A percentile compares a stretch with the other conserved stretches of the same genome.
These are phyloP conservation scores for Ganaspis brasiliensis DNA, from an alignment of 2,888 invertebrate species.

Conservation along the genomic window DNA sequence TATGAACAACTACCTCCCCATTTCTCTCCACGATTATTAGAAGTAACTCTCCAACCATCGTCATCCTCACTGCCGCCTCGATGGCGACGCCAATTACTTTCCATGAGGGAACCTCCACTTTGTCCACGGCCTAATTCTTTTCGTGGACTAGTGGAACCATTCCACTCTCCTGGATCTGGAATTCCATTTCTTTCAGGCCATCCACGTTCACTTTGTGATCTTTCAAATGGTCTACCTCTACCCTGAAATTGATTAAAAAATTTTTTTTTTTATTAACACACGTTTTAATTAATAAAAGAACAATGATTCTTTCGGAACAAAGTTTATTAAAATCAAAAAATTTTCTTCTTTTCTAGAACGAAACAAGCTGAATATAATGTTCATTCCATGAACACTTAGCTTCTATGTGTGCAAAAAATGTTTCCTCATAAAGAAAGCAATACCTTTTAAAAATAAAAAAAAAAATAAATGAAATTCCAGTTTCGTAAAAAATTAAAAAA, in stretches of 20 bases:
- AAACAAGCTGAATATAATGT: too few species aligned
- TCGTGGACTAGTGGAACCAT: slow-evolving; percentile 82
- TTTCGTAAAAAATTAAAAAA: too few species aligned
- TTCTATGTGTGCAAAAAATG: too few species aligned
- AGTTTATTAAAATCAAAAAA: too few species aligned
- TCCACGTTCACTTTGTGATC: slow-evolving; percentile 80
- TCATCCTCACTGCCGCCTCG: slow-evolving; percentile 81
- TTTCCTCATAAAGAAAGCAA: too few species aligned
- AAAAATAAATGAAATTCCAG: too few species aligned
- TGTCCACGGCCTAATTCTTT: slow-evolving; percentile 82
- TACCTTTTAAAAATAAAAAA: too few species aligned
- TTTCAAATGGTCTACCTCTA: slow-evolving; percentile 77
- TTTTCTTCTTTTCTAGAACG: too few species aligned
- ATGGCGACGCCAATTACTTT: slow-evolving; percentile 82
- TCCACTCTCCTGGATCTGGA: slow-evolving; percentile 82
- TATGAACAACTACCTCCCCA: slow-evolving; percentile 80
- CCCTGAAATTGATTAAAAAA: slow-evolving; percentile 63
- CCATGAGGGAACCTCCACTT: slow-evolving; percentile 78
- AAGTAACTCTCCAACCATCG: slow-evolving; percentile 82
- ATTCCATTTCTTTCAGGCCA: slow-evolving; percentile 83
- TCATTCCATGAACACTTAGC: too few species aligned
- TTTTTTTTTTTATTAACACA: not conserved
- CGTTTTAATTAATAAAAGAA: slow-evolving; percentile 6
- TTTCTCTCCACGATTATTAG: slow-evolving; percentile 81
- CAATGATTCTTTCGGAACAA: too few species aligned